Evolutionary conservation across 2,113 vertebrate genomes (phyloP).

Genomic region (Rutilus rutilus): DNA sequence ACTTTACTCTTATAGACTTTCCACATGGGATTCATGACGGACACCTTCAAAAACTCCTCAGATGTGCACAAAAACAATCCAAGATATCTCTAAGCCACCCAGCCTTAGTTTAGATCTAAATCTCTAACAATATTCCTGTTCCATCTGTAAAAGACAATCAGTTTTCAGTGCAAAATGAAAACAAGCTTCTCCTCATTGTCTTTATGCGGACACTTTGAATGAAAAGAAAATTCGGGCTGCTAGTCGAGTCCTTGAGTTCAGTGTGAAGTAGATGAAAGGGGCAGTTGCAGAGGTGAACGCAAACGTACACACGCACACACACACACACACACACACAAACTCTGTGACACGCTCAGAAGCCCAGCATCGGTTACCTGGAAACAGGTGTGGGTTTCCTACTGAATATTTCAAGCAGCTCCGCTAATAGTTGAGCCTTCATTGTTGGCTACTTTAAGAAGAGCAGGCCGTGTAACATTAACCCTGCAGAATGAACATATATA

Average conservation of each 20-base stretch:
- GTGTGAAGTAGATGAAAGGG: conserved; percentile 59
- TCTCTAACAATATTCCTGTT: conserved; percentile 35
- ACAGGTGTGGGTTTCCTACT: conserved; percentile 82
- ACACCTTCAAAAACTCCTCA: conserved; percentile 18
- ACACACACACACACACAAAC: conserved; percentile 20
- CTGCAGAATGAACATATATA: not conserved
- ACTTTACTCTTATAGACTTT: conserved; percentile 81
- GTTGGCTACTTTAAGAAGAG: conserved; percentile 62
- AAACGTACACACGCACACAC: conserved; percentile 41
- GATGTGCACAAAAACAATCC: conserved; percentile 48
- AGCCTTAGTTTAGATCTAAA: conserved; percentile 50
- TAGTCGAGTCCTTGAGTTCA: conserved; percentile 52
- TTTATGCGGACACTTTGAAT: conserved; percentile 13
- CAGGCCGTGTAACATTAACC: conserved; percentile 62
- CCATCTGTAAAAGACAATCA: conserved; percentile 53
- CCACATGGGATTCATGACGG: conserved; percentile 79
- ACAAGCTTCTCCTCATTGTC: conserved; percentile 56
- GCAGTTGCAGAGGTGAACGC: conserved; percentile 51
- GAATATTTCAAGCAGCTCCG: conserved; percentile 76
- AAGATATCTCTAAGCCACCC: conserved; percentile 51
- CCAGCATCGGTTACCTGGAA: conserved; percentile 80
- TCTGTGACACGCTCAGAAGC: conserved; percentile 66
- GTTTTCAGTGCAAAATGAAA: conserved; percentile 43
- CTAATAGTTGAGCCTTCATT: conserved; percentile 69
- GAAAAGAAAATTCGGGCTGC: conserved; percentile 34